These are phyloP conservation scores for Chironomus tentans DNA, from an alignment of 2,888 invertebrate species.

Conservation along the genomic window DNA sequence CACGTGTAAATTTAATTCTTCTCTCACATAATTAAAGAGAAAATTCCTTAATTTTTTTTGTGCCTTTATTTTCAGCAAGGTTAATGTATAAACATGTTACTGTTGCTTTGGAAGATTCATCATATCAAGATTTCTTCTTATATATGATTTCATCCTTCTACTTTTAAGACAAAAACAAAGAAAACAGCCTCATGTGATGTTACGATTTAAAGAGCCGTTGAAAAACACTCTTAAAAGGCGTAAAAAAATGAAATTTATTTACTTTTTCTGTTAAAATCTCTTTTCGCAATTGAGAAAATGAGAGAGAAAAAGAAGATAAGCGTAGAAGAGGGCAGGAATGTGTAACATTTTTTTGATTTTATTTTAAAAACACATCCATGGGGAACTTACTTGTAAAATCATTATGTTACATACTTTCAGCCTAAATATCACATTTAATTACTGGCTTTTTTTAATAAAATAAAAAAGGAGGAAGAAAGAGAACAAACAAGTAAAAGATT, in stretches of 20 bases:
- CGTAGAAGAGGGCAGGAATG: neutral
- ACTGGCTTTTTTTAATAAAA: too few relatives aligned
- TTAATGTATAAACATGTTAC: too few relatives aligned
- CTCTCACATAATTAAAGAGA: neutral
- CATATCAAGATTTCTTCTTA: neutral
- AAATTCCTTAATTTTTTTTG: neutral
- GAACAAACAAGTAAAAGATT: too few relatives aligned
- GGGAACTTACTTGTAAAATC: too few relatives aligned
- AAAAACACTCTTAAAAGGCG: constrained; percentile 24
- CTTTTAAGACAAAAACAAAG: neutral
- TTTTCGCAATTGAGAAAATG: neutral
- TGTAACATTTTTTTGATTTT: constrained; percentile 7
- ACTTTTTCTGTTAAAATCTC: neutral
- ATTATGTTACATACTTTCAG: too few relatives aligned
- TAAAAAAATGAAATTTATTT: constrained; percentile 20
- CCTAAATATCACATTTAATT: too few relatives aligned
- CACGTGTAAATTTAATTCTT: neutral
- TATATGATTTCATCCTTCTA: neutral
- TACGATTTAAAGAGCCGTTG: constrained; percentile 20
- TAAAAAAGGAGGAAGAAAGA: too few relatives aligned
- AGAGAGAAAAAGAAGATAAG: neutral
- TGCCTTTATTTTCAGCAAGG: too few relatives aligned
- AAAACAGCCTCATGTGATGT: too few relatives aligned
- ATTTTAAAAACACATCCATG: neutral
- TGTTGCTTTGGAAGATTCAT: too few relatives aligned